phyloP scores from a whole-genome alignment of 2,113 vertebrate species.

The Motacilla alba region DNA sequence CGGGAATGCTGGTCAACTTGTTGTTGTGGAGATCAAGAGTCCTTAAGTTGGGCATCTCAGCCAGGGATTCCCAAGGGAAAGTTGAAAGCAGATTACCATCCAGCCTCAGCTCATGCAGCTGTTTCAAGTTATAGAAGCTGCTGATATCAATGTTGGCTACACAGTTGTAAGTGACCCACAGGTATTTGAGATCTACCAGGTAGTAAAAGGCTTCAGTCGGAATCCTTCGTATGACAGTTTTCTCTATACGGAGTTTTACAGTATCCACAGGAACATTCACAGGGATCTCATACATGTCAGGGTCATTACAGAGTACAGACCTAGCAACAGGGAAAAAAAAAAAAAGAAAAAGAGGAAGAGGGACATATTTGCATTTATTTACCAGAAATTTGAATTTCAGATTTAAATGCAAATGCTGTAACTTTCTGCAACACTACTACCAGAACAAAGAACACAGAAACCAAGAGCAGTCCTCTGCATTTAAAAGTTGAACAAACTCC shows the following conservation, averaged over 20 bases:
- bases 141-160: conserved; percentile 81
- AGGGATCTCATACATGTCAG: conserved; percentile 92
- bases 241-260: conserved; percentile 90
- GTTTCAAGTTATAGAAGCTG: conserved; percentile 94
- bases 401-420: not conserved
- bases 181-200: conserved; percentile 86
- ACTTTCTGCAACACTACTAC: not conserved
- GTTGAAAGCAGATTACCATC: conserved; percentile 86
- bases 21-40: conserved; percentile 95
- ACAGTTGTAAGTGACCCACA: conserved; percentile 94
- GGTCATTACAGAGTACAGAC: conserved; percentile 90
- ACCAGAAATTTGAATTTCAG: not conserved
- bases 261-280: conserved; percentile 90
- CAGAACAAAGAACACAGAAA: not conserved
- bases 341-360: not conserved
- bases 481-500: not conserved
- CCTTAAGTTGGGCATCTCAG: conserved; percentile 85
- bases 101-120: conserved; percentile 89
- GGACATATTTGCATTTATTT: not conserved
- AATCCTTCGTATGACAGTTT: conserved; percentile 82
- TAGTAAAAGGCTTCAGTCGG: conserved; percentile 95
- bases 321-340: conserved; percentile 56
- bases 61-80: conserved; percentile 92
- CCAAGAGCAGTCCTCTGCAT: not conserved
- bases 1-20: conserved; percentile 77